Evolutionary conservation across 1,140 invertebrate species (phyloP).

Genomic region (Pararge aegeria): DNA sequence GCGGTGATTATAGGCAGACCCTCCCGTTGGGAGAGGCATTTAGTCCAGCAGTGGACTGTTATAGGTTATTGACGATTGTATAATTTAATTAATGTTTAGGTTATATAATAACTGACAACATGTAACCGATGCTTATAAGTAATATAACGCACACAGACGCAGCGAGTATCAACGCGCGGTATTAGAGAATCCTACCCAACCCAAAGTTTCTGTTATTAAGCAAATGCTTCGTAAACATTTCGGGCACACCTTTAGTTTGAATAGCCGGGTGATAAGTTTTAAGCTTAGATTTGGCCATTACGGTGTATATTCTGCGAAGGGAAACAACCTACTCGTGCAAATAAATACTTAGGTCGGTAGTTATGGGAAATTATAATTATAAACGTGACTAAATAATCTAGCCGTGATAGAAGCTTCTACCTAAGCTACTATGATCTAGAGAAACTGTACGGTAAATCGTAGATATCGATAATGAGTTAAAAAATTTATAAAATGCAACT

Average conservation of each 20-base stretch:
- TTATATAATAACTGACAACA: slow-evolving; percentile 5
- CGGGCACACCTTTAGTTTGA: slow-evolving; percentile 72
- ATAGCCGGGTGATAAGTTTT: slow-evolving; percentile 62
- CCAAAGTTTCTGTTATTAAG: slow-evolving; percentile 77
- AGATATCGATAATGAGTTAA: too few species aligned
- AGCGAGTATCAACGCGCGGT: slow-evolving; percentile 45
- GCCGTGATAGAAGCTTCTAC: too few species aligned
- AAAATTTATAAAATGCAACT: too few species aligned
- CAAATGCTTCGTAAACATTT: slow-evolving; percentile 79
- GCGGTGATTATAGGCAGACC: too few species aligned
- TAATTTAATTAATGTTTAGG: background rate
- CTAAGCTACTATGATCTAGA: too few species aligned
- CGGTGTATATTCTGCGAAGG: slow-evolving; percentile 19
- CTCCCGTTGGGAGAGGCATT: too few species aligned
- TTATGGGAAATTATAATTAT: background rate
- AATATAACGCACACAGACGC: slow-evolving; percentile 41
- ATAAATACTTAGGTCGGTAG: background rate
- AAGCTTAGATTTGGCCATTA: slow-evolving; percentile 51
- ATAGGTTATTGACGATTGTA: too few species aligned
- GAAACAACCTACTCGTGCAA: background rate
- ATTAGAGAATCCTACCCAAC: slow-evolving; percentile 73
- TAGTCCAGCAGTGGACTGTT: too few species aligned
- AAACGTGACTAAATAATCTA: background rate
- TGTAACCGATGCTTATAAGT: slow-evolving; percentile 29
- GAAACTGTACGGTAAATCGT: too few species aligned